phyloP scores from a whole-genome alignment of 2,113 vertebrate species.

The Cynopterus brachyotis region DNA sequence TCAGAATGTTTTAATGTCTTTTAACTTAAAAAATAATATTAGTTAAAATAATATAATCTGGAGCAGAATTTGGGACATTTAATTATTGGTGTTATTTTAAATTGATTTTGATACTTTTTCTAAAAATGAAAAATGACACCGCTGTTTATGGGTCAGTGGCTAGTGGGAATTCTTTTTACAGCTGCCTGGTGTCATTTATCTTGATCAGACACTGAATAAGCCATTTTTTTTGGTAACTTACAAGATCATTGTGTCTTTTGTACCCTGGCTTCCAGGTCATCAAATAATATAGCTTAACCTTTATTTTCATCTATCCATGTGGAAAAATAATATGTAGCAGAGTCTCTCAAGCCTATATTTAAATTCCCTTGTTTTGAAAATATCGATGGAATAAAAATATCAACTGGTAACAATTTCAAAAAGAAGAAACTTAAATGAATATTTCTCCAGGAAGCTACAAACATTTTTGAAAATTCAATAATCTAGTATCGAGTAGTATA shows the following conservation, averaged over 20 bases:
- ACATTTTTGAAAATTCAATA: not conserved
- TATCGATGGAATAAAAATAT: not conserved
- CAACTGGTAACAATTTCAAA: not conserved
- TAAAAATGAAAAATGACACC: slow-evolving; percentile 70
- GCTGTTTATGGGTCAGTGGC: slow-evolving; percentile 72
- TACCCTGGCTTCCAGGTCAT: not conserved
- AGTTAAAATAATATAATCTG: not conserved
- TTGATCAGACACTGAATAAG: slow-evolving; percentile 79
- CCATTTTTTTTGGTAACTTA: slow-evolving; percentile 72
- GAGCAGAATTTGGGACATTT: slow-evolving; percentile 32
- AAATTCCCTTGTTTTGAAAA: not conserved
- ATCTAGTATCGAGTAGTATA: not conserved
- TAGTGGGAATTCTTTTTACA: slow-evolving; percentile 80
- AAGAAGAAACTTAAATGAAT: not conserved
- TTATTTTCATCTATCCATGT: slow-evolving; percentile 21
- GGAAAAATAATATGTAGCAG: not conserved
- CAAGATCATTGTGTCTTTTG: slow-evolving; percentile 58
- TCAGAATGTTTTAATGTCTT: slow-evolving; percentile 14
- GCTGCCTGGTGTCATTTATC: slow-evolving; percentile 83
- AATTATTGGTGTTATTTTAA: slow-evolving; percentile 53
- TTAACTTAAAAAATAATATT: not conserved
- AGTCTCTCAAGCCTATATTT: not conserved
- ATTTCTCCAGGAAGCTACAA: not conserved
- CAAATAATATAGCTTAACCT: slow-evolving; percentile 8
- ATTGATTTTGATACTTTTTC: slow-evolving; percentile 71